Base-by-base conservation (phyloP, 2,113 vertebrate species). In the Leiothrix lutea region DNA sequence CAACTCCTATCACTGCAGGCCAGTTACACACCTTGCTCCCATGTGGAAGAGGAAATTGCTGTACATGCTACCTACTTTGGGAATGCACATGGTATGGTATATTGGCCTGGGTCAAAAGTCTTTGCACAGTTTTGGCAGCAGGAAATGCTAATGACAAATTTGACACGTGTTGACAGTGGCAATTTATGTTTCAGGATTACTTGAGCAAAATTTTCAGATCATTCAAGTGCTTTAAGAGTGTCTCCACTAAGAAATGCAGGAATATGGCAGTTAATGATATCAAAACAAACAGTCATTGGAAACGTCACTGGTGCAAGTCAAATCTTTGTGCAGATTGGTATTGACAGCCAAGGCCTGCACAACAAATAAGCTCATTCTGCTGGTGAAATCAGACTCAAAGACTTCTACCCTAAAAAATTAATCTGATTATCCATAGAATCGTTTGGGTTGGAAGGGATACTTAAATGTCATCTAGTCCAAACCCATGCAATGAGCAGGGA, bases 141-240 rank as follows among this genome's bases (percentile, higher is more conserved):
- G 74, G 50, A 95, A 83, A 22, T 40, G 51, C 29, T 48, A 38
- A 58, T 69, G 50, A 92, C 54, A 92, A 38, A 70, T 88, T 45
- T 75, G 67, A 90, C 62, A 90, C 9, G 14, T 29, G 25, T 67
- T 92, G 77, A 80, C 45, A 85, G 14, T 1, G 20, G 28, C 11
- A 77, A 60, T 80, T 79, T 82, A 75, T 47, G 25, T 65, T 67
- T 72, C 36, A 47, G 44, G 31, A 71, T 94, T 64, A 36, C 28
- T 71, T 40, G 18, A 66, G 35, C 3, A 87, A 85, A 60, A 57
- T 31, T 64, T 89, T 78, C 19, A 58, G 40, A 75, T 64, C 57
- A n/a, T 14, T 66, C 44, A 71, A 45, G 33, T 7, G 0, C 31
- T 35, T 69, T 44, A 53, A 50, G 14, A 77, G 42, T 50, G 14